Conservation (phyloP, 2,113 vertebrate genomes). For the Clarias magur region DNA sequence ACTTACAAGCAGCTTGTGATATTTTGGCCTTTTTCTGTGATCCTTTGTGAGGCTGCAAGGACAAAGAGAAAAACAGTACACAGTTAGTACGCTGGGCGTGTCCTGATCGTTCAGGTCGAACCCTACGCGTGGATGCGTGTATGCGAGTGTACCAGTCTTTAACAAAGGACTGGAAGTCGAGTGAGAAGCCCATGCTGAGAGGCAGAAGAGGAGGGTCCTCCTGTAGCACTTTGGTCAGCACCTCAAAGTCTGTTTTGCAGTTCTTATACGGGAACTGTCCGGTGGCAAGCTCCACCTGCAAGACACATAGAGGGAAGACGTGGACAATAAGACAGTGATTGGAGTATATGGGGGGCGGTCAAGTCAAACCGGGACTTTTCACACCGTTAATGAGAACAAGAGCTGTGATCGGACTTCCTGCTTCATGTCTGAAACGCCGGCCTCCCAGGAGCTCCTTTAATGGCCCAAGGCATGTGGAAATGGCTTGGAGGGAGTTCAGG, state of each 20-base stretch:
- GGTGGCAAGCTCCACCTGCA: conserved; percentile 90
- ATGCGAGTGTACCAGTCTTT: conserved; percentile 84
- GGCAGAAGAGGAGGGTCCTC: conserved; percentile 92
- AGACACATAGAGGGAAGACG: neutral
- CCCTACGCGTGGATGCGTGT: neutral
- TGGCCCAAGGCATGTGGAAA: too few relatives aligned
- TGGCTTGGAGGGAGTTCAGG: too few relatives aligned
- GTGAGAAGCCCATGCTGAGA: conserved; percentile 88
- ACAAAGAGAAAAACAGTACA: conserved; percentile 2
- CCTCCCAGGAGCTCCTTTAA: too few relatives aligned
- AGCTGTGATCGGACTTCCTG: too few relatives aligned
- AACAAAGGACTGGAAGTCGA: conserved; percentile 94
- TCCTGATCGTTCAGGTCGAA: neutral
- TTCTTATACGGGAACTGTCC: conserved; percentile 96
- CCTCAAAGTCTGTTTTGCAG: conserved; percentile 96
- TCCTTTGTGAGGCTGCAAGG: conserved; percentile 91
- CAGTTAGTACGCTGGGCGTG: neutral
- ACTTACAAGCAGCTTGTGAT: conserved; percentile 92
- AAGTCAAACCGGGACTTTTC: too few relatives aligned
- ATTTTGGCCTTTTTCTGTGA: conserved; percentile 99
- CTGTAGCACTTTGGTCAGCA: conserved; percentile 96
- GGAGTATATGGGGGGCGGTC: neutral
- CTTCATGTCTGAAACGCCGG: too few relatives aligned
- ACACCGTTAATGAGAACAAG: too few relatives aligned
- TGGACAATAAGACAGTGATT: neutral